Base-by-base conservation (phyloP, 2,888 invertebrate species). In the Homarus gammarus region DNA sequence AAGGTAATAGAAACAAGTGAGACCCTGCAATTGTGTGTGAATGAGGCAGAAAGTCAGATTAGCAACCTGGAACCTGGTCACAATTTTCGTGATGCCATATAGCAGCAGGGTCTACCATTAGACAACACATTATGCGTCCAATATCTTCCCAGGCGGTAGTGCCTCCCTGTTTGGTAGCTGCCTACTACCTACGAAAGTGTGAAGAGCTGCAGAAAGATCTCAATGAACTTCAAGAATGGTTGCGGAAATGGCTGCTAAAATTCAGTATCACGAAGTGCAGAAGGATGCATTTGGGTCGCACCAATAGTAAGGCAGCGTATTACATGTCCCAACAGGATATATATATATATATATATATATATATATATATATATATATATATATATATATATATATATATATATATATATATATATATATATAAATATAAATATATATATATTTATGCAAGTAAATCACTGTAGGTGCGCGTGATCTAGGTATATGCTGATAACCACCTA, bases 401-500 rank as follows among this genome's bases (percentile, higher is more conserved):
- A 75, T 75, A 75, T 75, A 75, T 10, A 10, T 75, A 75, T 75
- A 75, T 75, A 75, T 75, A 75, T 75, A 75, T 75, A 75, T 75
- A 75, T 75, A 75, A 10, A 10, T 75, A 75, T 75, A 75, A 75
- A 75, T 75, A 75, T 75, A 75, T 75, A 75, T 75, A 75, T 75
- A 75, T 10, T 10, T 75, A 75, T 75, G 75, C 75, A 75, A 31
- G 75, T 75, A 75, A 75, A 75, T 10, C 10, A 75, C 75, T 31
- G 75, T 75, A 75, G 75, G 75, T 75, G 75, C 75, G 75, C 75
- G 75, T 75, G 75, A 75, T 75, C 75, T 75, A 75, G 75, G 75
- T 75, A 75, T 75, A 75, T 75, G 75, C 75, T 75, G 75, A 75
- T 18, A 18, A 6, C 44, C 44, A 6, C 44, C 44, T 10, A 44